Base-by-base conservation (phyloP, 2,888 invertebrate genomes). In the Gymnocheta viridis region DNA sequence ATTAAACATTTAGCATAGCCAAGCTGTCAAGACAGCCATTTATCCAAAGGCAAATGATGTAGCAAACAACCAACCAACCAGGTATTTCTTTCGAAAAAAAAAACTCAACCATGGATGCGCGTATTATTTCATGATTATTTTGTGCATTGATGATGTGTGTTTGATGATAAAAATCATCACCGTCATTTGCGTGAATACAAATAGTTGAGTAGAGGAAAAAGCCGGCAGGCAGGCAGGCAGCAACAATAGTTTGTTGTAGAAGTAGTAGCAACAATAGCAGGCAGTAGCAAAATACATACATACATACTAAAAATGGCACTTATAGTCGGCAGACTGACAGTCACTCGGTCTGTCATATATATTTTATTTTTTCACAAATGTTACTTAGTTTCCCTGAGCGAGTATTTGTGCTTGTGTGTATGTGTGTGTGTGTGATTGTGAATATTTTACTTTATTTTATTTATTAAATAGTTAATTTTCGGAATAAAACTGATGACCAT, bases 131-230 rank as follows among this genome's bases (percentile, higher is more conserved):
- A 66, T 79, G 79, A 79, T 64, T 79, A 76, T 73, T 73, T 80
- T 80, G 72, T 77, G 32, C 58, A 76, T 67, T 76, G 82, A 70
- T 84, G 76, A 84, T 77, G 77, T 60, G 62, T 7, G 54, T 74
- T 78, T 73, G 78, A 79, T 82, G 81, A 84, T 84, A 84, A 81
- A 74, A 81, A 81, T 70, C 74, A 69, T 69, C 79, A 72, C 19
- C 47, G 51, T 29, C 70, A 54, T 27, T 51, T 22, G 10, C 17
- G 14, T 10, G 51, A 74, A 64, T 32, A 24, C 10, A 76, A 54
- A 74, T 24, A 24, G 76, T 64, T 51, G 24, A 38, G 51, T 60
- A 35, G 7, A 7, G 49, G 19, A 12, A 44, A 24, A 69, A 38
- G 35, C n/a, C n/a, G n/a, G n/a, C n/a, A n/a, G n/a, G n/a, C n/a